phyloP scores from a whole-genome alignment of 2,888 invertebrate genomes.

The Drosophila nr. medialis region DNA sequence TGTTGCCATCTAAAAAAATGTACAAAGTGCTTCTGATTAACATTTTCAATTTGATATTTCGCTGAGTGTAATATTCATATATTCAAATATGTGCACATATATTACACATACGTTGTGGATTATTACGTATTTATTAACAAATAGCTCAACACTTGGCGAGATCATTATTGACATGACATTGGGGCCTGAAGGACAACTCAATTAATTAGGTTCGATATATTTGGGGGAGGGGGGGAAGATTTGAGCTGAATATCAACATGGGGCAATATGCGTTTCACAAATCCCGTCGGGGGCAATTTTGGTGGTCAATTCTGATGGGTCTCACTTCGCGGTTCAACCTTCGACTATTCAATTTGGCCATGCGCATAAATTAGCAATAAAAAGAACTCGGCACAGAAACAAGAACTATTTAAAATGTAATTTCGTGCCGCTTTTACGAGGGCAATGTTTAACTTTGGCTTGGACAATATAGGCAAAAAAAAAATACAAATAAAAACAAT shows the following conservation, averaged over 20 bases:
- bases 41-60: not conserved
- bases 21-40: not conserved
- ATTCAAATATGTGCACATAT: not conserved
- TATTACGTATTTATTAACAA: constrained; percentile 1
- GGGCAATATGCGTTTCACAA: constrained; percentile 11
- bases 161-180: constrained; percentile 26
- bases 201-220: constrained; percentile 12
- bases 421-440: constrained; percentile 63
- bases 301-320: constrained; percentile 33
- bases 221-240: not conserved
- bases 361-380: constrained; percentile 83
- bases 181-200: constrained; percentile 32
- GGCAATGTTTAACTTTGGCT: constrained; percentile 51
- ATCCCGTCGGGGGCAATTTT: constrained; percentile 19
- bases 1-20: no score
- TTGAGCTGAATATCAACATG: not conserved
- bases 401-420: constrained; percentile 80
- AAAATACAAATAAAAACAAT: constrained; percentile 56
- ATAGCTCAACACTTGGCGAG: constrained; percentile 8
- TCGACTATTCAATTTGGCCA: constrained; percentile 59
- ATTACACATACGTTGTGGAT: constrained; percentile 19
- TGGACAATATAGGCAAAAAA: constrained; percentile 12
- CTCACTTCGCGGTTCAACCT: constrained; percentile 16
- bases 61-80: not conserved
- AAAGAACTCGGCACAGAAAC: constrained; percentile 39